Percentiles rank a stretch among this genome's conserved stretches.
Conservation (phyloP, 2,888 invertebrate species). For the Drosophila buzzatii region DNA sequence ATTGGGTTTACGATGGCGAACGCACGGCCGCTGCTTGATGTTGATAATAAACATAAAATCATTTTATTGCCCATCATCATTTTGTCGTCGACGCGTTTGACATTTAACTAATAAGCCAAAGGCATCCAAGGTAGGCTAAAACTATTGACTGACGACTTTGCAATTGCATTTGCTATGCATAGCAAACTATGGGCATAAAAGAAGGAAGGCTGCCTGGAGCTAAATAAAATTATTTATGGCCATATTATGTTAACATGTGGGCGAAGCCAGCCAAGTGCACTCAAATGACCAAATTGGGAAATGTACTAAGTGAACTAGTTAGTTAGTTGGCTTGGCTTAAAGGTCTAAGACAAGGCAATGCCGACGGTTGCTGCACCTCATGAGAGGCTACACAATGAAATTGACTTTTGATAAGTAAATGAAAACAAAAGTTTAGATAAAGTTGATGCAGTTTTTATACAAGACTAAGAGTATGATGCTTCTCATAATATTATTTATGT, state of each 20-base stretch:
- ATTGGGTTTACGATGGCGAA: constrained; percentile 71
- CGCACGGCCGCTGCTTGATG: constrained; percentile 50
- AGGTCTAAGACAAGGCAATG: background rate
- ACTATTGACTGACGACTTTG: constrained; percentile 32
- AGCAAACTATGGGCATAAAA: constrained; percentile 28
- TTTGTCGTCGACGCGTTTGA: constrained; percentile 38
- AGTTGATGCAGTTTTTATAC: too few species aligned
- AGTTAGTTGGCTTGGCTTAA: background rate
- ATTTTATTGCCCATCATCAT: constrained; percentile 65
- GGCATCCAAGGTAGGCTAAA: constrained; percentile 4
- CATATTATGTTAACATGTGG: background rate
- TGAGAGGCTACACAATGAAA: too few species aligned
- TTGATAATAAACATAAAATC: constrained; percentile 77
- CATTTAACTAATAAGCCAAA: constrained; percentile 74
- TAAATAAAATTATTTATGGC: constrained; percentile 13
- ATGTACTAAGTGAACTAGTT: background rate
- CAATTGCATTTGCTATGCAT: constrained; percentile 41
- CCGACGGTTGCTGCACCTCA: too few species aligned
- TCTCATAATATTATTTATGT: too few species aligned
- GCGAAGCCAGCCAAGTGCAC: background rate
- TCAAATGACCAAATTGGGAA: background rate
- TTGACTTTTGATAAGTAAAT: too few species aligned
- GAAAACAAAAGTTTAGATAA: too few species aligned
- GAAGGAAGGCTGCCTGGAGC: constrained; percentile 2
- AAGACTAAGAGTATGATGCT: too few species aligned